Evolutionary conservation across 2,113 vertebrate species (phyloP), one percentile per base, ranked within the genome.

Genomic region (Dromiciops gliroides): DNA sequence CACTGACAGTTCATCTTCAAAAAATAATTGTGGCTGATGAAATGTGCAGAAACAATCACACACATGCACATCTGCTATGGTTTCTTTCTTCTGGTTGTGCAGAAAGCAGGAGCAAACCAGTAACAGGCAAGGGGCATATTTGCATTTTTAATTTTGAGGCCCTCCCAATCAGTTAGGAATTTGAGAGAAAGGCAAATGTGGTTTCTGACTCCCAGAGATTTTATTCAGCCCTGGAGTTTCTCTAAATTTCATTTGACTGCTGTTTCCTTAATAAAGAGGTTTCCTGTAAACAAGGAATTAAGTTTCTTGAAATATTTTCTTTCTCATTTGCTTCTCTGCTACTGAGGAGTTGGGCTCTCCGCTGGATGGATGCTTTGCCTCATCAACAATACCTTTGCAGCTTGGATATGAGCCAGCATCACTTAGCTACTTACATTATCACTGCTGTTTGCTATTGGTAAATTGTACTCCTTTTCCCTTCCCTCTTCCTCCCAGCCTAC

Each of bases 191-290:
- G 75, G 8, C 94, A 97, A 97, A 95, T 89, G 91, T 31, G 95
- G 90, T 53, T 96, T 94, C 94, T 97, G 96, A 96, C 94, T 97
- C n/a, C 31, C 93, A 94, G 94, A 96, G 95, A 97, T 94, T 95
- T 51, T 94, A 94, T 60, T 96, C 90, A 75, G 52, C 50, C 44
- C 92, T 96, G 94, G 93, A 97, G 75, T 97, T 96, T 96, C 89
- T 97, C 97, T 97, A 97, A 97, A 97, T 97, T 96, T 90, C 25
- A 95, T 89, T 96, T 94, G 95, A 96, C 94, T 97, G 97, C 97
- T 97, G 93, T 97, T 97, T 96, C 96, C 97, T 98, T 97, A 97
- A 97, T 95, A 96, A 94, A 91, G 96, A 97, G 94, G 97, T 98
- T 97, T 97, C 97, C 93, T 48, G 28, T 89, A 92, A 97, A 97